A percentile compares a stretch with the other conserved stretches of the same genome.
These are phyloP conservation scores for Magallana nippona DNA, from an alignment of 2,888 invertebrate species.

Conservation along the genomic window DNA sequence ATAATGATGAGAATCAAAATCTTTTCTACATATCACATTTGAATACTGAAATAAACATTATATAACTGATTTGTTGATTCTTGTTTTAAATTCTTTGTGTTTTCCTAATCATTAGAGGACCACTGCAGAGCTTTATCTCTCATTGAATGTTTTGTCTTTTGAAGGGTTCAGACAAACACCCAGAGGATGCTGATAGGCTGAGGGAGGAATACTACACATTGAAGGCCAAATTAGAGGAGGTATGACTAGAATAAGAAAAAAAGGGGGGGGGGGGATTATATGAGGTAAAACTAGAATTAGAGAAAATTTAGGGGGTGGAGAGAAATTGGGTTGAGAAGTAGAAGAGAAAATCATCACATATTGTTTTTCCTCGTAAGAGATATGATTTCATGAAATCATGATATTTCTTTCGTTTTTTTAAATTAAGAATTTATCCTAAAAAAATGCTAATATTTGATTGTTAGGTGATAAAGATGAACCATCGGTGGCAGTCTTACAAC, in stretches of 20 bases:
- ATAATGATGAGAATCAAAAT: no score
- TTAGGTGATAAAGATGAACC: slow-evolving; percentile 71
- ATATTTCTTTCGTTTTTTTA: no score
- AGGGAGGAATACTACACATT: slow-evolving; percentile 52
- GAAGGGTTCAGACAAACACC: slow-evolving; percentile 1
- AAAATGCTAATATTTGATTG: not conserved
- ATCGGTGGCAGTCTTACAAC: slow-evolving; percentile 71
- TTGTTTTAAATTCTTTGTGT: no score
- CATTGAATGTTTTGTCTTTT: no score
- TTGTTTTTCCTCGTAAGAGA: no score
- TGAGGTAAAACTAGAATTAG: not conserved
- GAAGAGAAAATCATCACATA: not conserved
- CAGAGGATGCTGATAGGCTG: slow-evolving; percentile 28
- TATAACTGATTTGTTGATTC: no score
- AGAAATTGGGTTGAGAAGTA: not conserved
- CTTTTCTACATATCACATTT: no score
- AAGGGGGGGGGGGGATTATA: not conserved
- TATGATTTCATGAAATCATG: no score
- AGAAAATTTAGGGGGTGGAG: not conserved
- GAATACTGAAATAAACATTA: no score
- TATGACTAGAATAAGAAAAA: slow-evolving; percentile 1
- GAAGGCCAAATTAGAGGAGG: slow-evolving; percentile 51
- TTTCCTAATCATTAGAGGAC: no score
- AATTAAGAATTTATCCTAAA: not conserved
- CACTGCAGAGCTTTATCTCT: no score